Conservation (phyloP, 2,113 vertebrate species). For the Mesoclemmys tuberculata region DNA sequence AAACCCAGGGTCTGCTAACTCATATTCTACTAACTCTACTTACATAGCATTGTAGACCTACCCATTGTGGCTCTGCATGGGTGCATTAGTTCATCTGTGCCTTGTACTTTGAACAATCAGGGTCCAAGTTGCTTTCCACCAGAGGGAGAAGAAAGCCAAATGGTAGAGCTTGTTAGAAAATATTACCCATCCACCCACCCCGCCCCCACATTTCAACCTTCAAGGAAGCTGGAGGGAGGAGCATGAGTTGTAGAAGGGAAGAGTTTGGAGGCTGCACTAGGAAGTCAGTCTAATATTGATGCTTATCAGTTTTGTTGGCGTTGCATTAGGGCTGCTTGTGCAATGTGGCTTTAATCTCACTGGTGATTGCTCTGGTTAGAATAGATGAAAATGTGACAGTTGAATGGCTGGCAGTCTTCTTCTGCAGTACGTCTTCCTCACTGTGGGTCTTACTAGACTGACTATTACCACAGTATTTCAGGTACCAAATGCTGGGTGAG, state of each 20-base stretch:
- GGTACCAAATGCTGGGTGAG: neutral
- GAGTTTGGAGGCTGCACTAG: neutral
- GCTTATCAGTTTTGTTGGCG: neutral
- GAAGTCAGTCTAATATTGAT: neutral
- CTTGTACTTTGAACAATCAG: neutral
- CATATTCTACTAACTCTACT: too few relatives aligned
- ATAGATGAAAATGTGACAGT: neutral
- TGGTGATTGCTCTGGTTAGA: neutral
- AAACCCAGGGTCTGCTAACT: too few relatives aligned
- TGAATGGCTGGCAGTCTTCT: neutral
- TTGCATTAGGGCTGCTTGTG: slow-evolving; percentile 60
- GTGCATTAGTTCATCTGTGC: accelerated
- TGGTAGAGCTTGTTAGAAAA: neutral
- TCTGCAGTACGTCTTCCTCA: too few relatives aligned
- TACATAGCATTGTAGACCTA: too few relatives aligned
- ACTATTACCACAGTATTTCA: neutral
- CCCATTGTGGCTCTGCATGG: neutral
- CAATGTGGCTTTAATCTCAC: neutral
- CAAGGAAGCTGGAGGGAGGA: slow-evolving; percentile 3
- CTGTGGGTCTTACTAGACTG: neutral
- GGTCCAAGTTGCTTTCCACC: slow-evolving; percentile 1
- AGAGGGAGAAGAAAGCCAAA: neutral
- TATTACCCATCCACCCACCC: neutral
- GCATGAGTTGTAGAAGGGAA: neutral
- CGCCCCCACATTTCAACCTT: neutral